Evolutionary conservation across 2,797 vertebrate species (phyloP).

Genomic region (Propithecus perrieri): DNA sequence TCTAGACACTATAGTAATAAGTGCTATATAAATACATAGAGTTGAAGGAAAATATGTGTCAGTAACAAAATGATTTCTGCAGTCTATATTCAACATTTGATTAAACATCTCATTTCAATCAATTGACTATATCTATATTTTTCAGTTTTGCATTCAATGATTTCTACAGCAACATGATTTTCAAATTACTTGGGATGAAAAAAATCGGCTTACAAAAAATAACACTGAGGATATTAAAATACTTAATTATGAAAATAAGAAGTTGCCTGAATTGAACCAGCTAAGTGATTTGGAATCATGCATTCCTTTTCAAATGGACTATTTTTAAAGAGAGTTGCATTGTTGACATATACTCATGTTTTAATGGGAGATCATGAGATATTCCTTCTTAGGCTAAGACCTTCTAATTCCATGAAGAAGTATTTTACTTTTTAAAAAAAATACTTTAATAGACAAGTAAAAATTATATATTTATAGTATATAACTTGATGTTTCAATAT

Average conservation of each 20-base stretch:
- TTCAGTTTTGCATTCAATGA: background rate
- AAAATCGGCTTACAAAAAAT: background rate
- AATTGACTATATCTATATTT: background rate
- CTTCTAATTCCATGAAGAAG: background rate
- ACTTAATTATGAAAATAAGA: background rate
- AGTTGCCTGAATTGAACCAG: background rate
- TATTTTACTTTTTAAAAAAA: background rate
- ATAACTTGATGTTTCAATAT: background rate
- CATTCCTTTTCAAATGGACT: background rate
- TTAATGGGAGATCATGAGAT: background rate
- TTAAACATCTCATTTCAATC: background rate
- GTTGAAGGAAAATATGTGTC: background rate
- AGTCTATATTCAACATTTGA: background rate
- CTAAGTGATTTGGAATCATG: background rate
- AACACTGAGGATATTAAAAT: background rate
- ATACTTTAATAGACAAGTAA: background rate
- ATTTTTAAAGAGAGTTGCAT: background rate
- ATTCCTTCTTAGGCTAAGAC: background rate
- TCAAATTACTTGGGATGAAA: background rate
- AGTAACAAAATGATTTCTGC: background rate
- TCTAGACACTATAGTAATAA: constrained; percentile 52
- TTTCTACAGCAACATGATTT: background rate
- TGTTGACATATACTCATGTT: background rate
- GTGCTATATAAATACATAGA: constrained; percentile 18
- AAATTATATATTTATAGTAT: background rate